These are phyloP conservation scores for Oreochromis mossambicus DNA, from an alignment of 2,797 vertebrate genomes.

Conservation along the genomic window DNA sequence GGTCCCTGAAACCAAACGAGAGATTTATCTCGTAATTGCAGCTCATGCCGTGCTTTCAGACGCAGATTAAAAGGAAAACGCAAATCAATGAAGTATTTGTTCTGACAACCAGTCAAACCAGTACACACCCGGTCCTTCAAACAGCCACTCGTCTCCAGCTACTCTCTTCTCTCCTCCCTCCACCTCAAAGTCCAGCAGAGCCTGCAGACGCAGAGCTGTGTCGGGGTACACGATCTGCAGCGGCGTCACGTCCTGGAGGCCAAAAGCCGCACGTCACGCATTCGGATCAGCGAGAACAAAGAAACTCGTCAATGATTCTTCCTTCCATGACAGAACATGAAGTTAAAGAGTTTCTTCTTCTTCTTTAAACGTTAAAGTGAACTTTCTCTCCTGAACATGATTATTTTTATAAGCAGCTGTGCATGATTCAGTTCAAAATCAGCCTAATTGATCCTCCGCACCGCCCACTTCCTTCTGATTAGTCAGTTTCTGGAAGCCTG, in stretches of 20 bases:
- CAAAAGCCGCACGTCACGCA: rapidly evolving
- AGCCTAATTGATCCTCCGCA: rapidly evolving
- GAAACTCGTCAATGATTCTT: neutral
- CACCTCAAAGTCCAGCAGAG: conserved; percentile 84
- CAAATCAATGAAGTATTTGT: neutral
- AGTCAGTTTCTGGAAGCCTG: neutral
- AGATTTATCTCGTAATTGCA: rapidly evolving
- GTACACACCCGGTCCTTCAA: conserved; percentile 83
- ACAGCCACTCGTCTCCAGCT: conserved; percentile 91
- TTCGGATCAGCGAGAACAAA: neutral
- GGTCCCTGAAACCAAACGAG: conserved; percentile 72
- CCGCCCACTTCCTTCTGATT: neutral
- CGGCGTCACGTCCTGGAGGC: conserved; percentile 75
- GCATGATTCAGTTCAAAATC: neutral
- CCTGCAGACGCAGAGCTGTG: conserved; percentile 86
- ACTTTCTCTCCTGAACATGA: neutral
- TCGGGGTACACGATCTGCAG: conserved; percentile 87
- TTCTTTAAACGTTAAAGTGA: neutral
- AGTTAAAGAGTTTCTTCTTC: neutral
- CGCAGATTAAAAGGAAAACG: neutral
- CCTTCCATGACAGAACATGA: rapidly evolving
- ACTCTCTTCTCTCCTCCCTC: conserved; percentile 70
- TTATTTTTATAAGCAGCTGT: rapidly evolving
- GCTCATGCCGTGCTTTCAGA: rapidly evolving
- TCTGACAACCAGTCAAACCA: neutral